Conservation (phyloP, 2,113 vertebrate genomes). For the Alethe diademata region DNA sequence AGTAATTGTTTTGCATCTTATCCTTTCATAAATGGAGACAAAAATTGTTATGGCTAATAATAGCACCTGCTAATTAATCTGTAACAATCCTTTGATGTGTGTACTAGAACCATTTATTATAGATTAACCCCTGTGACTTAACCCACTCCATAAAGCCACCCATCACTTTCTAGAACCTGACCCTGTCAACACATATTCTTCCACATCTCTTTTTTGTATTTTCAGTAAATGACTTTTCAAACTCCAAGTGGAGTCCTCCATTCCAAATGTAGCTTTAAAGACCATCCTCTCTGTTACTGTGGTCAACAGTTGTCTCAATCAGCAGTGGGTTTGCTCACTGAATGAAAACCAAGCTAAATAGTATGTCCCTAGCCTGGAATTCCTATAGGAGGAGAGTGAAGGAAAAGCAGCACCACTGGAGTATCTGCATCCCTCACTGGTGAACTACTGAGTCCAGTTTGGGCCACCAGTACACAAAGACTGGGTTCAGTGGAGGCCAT, state of each 20-base stretch:
- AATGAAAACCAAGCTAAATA: neutral
- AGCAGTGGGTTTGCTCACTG: neutral
- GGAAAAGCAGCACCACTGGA: neutral
- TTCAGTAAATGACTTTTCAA: neutral
- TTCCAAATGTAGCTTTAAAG: neutral
- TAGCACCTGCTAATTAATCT: neutral
- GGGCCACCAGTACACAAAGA: neutral
- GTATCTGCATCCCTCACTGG: neutral
- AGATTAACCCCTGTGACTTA: neutral
- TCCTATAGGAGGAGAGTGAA: neutral
- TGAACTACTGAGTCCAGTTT: neutral
- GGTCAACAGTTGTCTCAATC: neutral
- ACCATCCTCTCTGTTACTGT: neutral
- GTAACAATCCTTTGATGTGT: neutral
- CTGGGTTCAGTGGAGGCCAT: neutral
- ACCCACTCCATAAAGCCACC: neutral
- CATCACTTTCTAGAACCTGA: neutral
- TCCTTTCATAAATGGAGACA: neutral
- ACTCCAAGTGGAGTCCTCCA: neutral
- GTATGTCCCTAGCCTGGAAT: neutral
- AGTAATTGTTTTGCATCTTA: neutral
- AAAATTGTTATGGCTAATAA: neutral
- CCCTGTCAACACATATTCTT: neutral
- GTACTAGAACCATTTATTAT: neutral
- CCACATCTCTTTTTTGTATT: neutral